Evolutionary conservation across 2,113 vertebrate genomes (phyloP), one percentile per base, ranked within the genome.

Genomic region (Vimba vimba): DNA sequence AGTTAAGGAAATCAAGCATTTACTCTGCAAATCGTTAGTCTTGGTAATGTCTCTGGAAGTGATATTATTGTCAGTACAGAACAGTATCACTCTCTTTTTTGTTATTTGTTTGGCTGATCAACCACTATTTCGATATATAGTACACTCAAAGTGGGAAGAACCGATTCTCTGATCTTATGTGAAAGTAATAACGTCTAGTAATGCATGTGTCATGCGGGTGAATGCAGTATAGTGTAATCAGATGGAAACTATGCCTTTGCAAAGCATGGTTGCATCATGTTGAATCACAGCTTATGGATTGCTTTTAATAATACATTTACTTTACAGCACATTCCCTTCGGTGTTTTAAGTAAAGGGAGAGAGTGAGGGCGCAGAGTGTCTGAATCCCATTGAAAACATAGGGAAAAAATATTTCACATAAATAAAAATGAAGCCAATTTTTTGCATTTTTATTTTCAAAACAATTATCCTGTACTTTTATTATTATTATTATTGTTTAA

Each of bases 221-320:
- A 91, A 93, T 92, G 93, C 93, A 93, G 94, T 94, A 92, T 93
- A 94, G 92, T 73, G 76, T 79, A 57, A 43, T 52, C 39, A 12
- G 90, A 93, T 91, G 92, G 91, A 91, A 92, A 93, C 92, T 93
- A 91, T 93, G 89, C 92, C 92, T 92, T 92, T 92, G 91, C 92
- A 89, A 93, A 92, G 93, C 94, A 94, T 95, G 93, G 93, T 95
- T 92, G 93, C 92, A 91, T 93, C 91, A 90, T 62, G 82, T 60
- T 27, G 82, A 92, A 91, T 93, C 89, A 91, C 92, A 94, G 93
- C 92, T 95, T 93, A 90, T 91, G 92, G 90, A 89, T 91, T 91
- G 90, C 92, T 93, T 89, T 82, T 77, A 79, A 82, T 45, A 69
- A 62, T 73, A 86, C 75, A 23, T 57, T 83, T 47, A 52, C 59